phyloP scores from a whole-genome alignment of 1,140 invertebrate genomes.

The Coelopa frigida region DNA sequence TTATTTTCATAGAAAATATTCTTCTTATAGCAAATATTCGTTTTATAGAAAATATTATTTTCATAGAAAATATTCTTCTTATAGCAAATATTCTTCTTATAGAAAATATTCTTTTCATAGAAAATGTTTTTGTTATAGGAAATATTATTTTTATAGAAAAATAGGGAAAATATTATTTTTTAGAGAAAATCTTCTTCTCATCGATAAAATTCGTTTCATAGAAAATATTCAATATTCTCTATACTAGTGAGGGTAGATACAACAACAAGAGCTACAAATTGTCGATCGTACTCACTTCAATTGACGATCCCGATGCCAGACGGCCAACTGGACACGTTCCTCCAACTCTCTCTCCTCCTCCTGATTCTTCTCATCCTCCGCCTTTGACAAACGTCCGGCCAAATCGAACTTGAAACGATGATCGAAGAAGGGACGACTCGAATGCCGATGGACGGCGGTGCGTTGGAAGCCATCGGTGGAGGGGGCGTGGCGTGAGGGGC shows the following conservation, averaged over 20 bases:
- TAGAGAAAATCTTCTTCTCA: no score
- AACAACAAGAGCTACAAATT: background rate
- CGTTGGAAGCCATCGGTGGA: conserved; percentile 39
- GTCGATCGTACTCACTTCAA: conserved; percentile 46
- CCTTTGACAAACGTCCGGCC: background rate
- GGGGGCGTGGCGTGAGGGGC: conserved; percentile 4
- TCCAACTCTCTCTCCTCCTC: conserved; percentile 2
- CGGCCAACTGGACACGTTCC: conserved; percentile 45
- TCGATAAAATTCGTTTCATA: no score
- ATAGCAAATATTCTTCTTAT: no score
- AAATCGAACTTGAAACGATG: conserved; percentile 46
- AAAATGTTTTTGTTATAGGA: no score
- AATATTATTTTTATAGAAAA: no score
- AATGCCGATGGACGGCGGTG: conserved; percentile 49
- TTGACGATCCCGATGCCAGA: conserved; percentile 49
- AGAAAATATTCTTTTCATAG: no score
- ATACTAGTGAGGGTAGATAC: conserved; percentile 10
- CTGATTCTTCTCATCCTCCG: conserved; percentile 1
- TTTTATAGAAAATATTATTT: no score
- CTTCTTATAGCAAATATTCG: no score
- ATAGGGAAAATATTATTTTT: no score
- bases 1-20: no score
- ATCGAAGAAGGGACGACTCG: conserved; percentile 47
- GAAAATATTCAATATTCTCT: no score
- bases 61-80: no score